Base-by-base conservation (phyloP, 2,888 invertebrate genomes). In the Megamerina dolium region DNA sequence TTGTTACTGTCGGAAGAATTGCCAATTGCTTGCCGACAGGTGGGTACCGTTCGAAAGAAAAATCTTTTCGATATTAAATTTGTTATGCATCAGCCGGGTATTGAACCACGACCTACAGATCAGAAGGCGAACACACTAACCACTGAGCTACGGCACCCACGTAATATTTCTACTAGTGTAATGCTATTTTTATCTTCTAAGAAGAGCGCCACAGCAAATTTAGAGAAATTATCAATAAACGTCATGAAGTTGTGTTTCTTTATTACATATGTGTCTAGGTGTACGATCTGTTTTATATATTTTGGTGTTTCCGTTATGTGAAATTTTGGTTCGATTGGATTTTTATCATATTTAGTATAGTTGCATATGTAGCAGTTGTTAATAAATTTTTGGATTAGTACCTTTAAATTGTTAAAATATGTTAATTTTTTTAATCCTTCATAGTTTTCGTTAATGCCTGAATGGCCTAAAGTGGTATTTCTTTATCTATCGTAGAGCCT, bases 391-490 rank as follows among this genome's bases (percentile, higher is more conserved):
- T 48, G 43, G 21, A 42, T 49, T 35, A 34, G 39, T 29, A 10
- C 32, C 37, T 46, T 43, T 33, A 41, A 23, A 33, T 46, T 44
- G 44, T 44, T 45, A 29, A 33, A 41, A 19, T 45, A 46, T 18
- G 46, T n/a, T 49, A 2, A 21, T 19, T 29, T 42, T 41, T 49
- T 46, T 12, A 46, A 29, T 16, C 44, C 44, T 39, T 49, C 30
- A 32, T 49, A 41, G 18, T 50, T 49, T 42, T 39, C 43, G 18
- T 43, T 48, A 18, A 44, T 46, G 9, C 46, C 41, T 35, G 41
- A 36, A 42, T 50, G 49, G 21, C 45, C 38, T 35, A 31, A 50
- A n/a, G n/a, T n/a, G n/a, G n/a, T n/a, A n/a, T n/a, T 40, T 47
- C 48, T 23, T 43, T 30, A 6, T 41, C 41, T 27, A 50, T 41